Evolutionary conservation across 2,797 vertebrate species (phyloP), one percentile per base, ranked within the genome.

Genomic region (Sebastes itinus): DNA sequence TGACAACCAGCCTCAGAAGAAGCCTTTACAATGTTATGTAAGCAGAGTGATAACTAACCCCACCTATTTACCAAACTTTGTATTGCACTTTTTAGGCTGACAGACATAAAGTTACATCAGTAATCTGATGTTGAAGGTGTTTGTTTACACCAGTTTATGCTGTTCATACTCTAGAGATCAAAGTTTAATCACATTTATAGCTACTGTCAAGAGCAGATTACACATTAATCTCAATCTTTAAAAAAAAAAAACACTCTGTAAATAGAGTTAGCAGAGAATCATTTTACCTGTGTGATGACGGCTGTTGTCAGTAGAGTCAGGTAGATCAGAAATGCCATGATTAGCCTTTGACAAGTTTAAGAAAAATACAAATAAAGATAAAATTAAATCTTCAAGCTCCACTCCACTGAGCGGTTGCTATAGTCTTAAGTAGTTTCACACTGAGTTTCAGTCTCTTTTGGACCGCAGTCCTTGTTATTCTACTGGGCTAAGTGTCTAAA

Each of bases 281-380:
- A 22, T 73, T 87, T 93, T 92, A 95, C 95, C 94, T 93, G 89
- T 42, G 87, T 38, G 84, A 89, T 84, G 87, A 89, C 73, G 10
- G 87, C 90, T 87, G 88, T 86, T 91, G 92, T 92, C 84, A 95
- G 60, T 23, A 93, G 2, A 71, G 88, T 82, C 78, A 94, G 14
- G 75, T 74, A 92, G 8, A 92, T 22, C 30, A 91, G 38, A 81
- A 81, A 83, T 14, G 76, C 71, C 95, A 95, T 95, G 28, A 49
- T 88, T 49, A 75, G 16, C 28, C 27, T 2, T 13, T 42, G 42
- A 71, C 13, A 71, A 64, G 5, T 7, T 65, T 12, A 30, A 28
- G 5, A 62, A 52, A 77, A 79, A 78, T 12, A 69, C 6, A 55
- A 73, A 79, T 23, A 78, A 75, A 52, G 22, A 71, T 11, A 32